Base-by-base conservation (phyloP, 2,888 invertebrate species). In the Drosophila paucipuncta region DNA sequence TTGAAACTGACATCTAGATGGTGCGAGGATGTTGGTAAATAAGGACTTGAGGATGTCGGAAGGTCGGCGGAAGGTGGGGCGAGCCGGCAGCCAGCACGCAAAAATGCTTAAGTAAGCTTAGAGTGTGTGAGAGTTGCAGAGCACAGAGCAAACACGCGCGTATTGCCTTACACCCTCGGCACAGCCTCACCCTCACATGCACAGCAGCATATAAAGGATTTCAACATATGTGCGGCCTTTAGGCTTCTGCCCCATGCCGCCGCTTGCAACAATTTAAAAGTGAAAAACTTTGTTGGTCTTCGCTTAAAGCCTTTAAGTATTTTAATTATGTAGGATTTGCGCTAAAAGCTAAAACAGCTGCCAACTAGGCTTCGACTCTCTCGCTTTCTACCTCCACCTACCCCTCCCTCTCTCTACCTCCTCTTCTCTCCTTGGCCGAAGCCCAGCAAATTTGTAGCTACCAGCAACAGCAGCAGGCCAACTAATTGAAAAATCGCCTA, bases 271-370 rank as follows among this genome's bases (percentile, higher is more conserved):
- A 88, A 83, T 85, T 88, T 80, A 76, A 84, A 86, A 86, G 82
- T 86, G 82, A 80, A 61, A 83, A 85, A 85, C 84, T 85, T 88
- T 88, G 59, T 62, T 72, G 80, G 72, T 75, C 72, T 68, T 73
- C 74, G 82, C 80, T 89, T 84, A 84, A 89, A 86, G 89, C 89
- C 89, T 86, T 89, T 86, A 86, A 86, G 86, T 89, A 84, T 86
- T 86, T 86, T 86, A 86, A 86, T 86, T 89, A 86, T 86, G 82
- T 84, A 86, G 86, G 89, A 86, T 86, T 86, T 86, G 61, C 54
- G 78, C 78, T 76, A 55, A 65, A 66, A 76, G 79, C 78, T 68
- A 63, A 70, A 71, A 68, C 66, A 72, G 58, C 72, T 59, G 58
- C 65, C 49, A 49, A 35, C 39, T 31, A 43, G 41, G 22, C 16